A percentile compares a stretch with the other conserved stretches of the same genome.
Conservation (phyloP, 2,797 vertebrate species). For the Intellagama lesueurii region DNA sequence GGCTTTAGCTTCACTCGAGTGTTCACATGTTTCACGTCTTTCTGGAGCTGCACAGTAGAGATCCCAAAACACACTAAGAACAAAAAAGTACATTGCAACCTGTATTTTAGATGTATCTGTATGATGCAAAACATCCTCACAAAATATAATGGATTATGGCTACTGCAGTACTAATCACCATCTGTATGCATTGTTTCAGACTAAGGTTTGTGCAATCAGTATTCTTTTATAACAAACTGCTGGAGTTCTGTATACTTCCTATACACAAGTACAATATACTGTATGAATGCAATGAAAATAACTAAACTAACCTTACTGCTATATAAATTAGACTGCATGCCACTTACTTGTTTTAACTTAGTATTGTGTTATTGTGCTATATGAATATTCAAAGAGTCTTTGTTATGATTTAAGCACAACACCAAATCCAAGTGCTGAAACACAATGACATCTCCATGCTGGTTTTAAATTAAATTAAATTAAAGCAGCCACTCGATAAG, state of each 20-base stretch:
- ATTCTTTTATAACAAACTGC: not conserved
- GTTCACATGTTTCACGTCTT: constrained; percentile 89
- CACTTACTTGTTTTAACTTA: not conserved
- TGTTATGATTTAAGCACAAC: not conserved
- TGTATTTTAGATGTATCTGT: not conserved
- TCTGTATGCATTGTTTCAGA: not conserved
- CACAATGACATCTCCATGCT: not conserved
- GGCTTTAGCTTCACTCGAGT: constrained; percentile 91
- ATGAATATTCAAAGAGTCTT: not conserved
- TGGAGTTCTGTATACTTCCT: not conserved
- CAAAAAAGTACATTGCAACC: constrained; percentile 31
- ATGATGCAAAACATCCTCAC: not conserved
- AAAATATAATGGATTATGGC: not conserved
- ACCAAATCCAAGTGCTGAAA: not conserved
- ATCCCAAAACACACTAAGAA: constrained; percentile 90
- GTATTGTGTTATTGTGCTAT: not conserved
- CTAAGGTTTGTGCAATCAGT: not conserved
- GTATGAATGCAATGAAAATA: not conserved
- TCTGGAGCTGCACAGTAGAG: constrained; percentile 90
- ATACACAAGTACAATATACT: not conserved
- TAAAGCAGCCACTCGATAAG: too few species aligned
- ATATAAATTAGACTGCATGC: too few species aligned
- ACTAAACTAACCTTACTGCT: not conserved
- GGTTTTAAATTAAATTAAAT: too few species aligned
- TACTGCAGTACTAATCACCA: not conserved